These are phyloP conservation scores for Palythoa caribaeorum DNA, from an alignment of 92 coral and sea anemone species.

Conservation along the genomic window DNA sequence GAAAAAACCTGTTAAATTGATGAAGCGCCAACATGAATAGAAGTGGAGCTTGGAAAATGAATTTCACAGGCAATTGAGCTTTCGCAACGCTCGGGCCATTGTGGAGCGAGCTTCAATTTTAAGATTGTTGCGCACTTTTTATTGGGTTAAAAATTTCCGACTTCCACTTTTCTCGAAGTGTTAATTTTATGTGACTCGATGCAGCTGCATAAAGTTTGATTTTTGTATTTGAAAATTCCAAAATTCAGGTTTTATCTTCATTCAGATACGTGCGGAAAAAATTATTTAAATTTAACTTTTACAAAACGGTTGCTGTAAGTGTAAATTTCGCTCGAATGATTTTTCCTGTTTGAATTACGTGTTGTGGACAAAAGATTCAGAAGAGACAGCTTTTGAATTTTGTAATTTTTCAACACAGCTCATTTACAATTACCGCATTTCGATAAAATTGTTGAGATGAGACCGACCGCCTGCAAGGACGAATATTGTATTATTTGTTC, in stretches of 20 bases:
- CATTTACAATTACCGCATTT: not conserved
- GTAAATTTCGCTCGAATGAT: conserved; percentile 2
- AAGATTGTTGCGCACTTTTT: not conserved
- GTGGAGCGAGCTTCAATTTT: not conserved
- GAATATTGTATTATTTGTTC: not conserved
- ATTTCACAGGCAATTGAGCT: conserved; percentile 49
- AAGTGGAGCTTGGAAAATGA: conserved; percentile 17
- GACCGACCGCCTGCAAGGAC: not conserved
- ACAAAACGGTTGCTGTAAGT: not conserved
- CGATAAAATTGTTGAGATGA: not conserved
- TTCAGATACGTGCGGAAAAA: not conserved
- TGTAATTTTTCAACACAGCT: not conserved
- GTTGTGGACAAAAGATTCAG: not conserved
- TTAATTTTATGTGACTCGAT: not conserved
- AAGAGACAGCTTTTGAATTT: not conserved
- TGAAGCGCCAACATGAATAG: not conserved
- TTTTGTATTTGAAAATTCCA: not conserved
- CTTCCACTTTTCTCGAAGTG: not conserved
- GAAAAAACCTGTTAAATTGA: not conserved
- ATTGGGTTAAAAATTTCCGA: not conserved
- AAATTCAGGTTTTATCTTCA: not conserved
- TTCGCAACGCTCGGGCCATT: conserved; percentile 12
- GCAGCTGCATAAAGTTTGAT: conserved; percentile 8
- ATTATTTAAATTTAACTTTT: not conserved
- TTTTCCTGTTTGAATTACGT: not conserved